Conservation (phyloP, 1,140 invertebrate species). For the Tetramorium simillimum region DNA sequence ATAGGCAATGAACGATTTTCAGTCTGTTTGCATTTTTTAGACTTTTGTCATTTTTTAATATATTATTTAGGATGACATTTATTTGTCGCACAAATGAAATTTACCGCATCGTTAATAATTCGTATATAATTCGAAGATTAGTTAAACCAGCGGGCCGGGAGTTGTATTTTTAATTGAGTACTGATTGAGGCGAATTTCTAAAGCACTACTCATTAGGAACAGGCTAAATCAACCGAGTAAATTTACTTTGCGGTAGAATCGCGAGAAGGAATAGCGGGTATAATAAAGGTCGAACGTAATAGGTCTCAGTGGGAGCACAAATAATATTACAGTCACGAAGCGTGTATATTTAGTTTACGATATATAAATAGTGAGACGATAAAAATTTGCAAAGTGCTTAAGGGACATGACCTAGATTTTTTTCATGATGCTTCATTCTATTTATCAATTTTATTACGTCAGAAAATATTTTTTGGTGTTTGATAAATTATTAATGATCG, state of each 20-base stretch:
- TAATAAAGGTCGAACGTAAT: slow-evolving; percentile 44
- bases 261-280: slow-evolving; percentile 11
- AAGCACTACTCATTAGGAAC: slow-evolving; percentile 6
- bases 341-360: slow-evolving; percentile 22
- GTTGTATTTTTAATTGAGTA: slow-evolving; percentile 20
- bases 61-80: background rate
- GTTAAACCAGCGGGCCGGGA: background rate
- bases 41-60: background rate
- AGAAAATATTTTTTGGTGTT: background rate
- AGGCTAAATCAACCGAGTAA: slow-evolving; percentile 1
- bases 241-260: slow-evolving; percentile 35
- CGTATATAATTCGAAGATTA: slow-evolving; percentile 2
- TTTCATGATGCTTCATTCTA: background rate
- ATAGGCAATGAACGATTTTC: background rate
- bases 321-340: slow-evolving; percentile 24
- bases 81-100: background rate
- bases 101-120: background rate
- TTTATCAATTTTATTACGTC: background rate
- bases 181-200: slow-evolving; percentile 25
- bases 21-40: background rate
- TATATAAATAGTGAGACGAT: slow-evolving; percentile 30
- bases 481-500: background rate
- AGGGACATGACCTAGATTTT: slow-evolving; percentile 23
- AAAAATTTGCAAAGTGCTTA: slow-evolving; percentile 27
- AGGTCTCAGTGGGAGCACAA: slow-evolving; percentile 14